Conservation (phyloP, 2,797 vertebrate genomes). For the Crocidura indochinensis region DNA sequence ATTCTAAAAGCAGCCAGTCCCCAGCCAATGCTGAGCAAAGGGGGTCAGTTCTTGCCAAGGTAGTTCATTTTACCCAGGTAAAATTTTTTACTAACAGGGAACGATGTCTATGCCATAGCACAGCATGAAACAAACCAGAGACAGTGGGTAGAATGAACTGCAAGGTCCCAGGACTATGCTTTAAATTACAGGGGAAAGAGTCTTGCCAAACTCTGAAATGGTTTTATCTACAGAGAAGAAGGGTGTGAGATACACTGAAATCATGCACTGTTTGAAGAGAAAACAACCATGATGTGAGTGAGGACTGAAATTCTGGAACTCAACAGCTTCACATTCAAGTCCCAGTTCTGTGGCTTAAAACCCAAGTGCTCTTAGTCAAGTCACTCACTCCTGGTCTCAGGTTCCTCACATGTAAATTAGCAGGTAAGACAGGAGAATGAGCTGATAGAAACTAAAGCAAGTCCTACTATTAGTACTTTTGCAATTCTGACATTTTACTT, state of each 20-base stretch:
- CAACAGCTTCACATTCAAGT: not conserved
- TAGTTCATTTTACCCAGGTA: conserved; percentile 68
- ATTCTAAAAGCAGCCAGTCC: conserved; percentile 50
- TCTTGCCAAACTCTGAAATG: not conserved
- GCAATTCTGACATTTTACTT: not conserved
- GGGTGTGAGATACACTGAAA: not conserved
- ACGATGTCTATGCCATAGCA: not conserved
- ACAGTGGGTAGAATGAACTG: not conserved
- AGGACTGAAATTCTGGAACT: not conserved
- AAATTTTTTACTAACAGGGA: conserved; percentile 23
- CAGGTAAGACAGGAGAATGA: not conserved
- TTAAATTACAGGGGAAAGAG: not conserved
- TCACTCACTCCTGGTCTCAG: not conserved
- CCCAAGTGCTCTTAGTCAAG: not conserved
- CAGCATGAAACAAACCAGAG: not conserved
- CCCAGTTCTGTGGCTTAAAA: not conserved
- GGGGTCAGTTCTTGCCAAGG: conserved; percentile 35
- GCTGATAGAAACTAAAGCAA: fast-evolving
- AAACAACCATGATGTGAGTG: not conserved
- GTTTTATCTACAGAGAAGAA: not conserved
- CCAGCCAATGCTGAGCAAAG: not conserved
- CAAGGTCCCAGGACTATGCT: not conserved
- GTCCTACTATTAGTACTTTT: not conserved
- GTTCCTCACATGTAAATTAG: not conserved
- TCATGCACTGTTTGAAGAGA: not conserved